Base-by-base conservation (phyloP, 2,113 vertebrate species). In the Campylomormyrus tamandua region DNA sequence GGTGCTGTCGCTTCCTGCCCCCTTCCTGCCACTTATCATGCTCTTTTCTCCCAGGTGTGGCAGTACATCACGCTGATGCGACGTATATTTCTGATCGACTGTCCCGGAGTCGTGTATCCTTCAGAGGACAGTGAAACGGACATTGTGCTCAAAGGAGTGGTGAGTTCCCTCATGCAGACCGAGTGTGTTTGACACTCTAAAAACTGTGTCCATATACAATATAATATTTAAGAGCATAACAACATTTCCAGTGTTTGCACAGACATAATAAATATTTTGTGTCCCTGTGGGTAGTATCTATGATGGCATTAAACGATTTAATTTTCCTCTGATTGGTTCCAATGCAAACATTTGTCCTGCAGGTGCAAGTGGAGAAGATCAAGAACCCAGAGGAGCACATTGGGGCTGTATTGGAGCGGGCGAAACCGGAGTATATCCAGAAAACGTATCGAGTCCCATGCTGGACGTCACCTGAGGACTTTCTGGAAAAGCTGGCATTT, bases 311-410 rank as follows among this genome's bases (percentile, higher is more conserved):
- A 31, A 70, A 13, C 1, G 11, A 27, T 48, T 27, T 62, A 17
- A 15, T 83, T 83, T 56, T 56, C 17, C 27, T 45, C 15, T 50
- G 6, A n/a, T 84, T 35, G 6, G 49, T 90, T 62, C 48, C 27
- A 42, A 48, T 49, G 56, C 66, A 45, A 19, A 13, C 77, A 8
- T 31, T 50, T 58, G 6, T 85, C 27, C 21, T 70, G 45, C 92
- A 99, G 98, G 98, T 99, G 92, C 98, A 99, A 95, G 98, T 99
- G 91, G 98, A 99, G 93, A 99, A 99, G 96, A 98, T 99, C 92
- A 98, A 94, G 92, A 96, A 93, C 93, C 98, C 98, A 0, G 97
- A 99, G 91, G 98, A 99, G 89, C 98, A 99, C 88, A 97, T 99
- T 0, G 91, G 91, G 87, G 97, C 98, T 0, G 98, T 99, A 35